Evolutionary conservation across 2,888 invertebrate genomes (phyloP).

Genomic region (Apamea anceps): DNA sequence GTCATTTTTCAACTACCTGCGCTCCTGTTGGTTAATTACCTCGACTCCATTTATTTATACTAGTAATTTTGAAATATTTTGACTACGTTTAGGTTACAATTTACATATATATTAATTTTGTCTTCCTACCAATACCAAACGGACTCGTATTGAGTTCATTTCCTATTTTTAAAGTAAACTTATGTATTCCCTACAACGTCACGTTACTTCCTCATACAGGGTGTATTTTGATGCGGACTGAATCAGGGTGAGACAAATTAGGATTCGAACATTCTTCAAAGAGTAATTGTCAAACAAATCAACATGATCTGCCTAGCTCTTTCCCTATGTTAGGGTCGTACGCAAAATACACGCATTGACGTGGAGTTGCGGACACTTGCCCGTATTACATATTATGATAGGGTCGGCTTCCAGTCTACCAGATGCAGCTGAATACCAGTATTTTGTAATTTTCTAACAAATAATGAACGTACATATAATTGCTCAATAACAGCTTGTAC

Average conservation of each 20-base stretch:
- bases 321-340: too few species aligned
- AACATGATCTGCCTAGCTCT: too few species aligned
- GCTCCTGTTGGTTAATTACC: not conserved
- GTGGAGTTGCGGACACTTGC: too few species aligned
- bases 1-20: not conserved
- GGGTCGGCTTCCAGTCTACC: too few species aligned
- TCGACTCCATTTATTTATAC: not conserved
- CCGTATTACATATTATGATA: too few species aligned
- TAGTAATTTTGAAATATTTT: conserved; percentile 8
- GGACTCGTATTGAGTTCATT: conserved; percentile 18
- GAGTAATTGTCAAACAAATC: not conserved
- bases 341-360: too few species aligned
- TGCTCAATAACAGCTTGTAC: not conserved
- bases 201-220: conserved; percentile 8
- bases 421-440: too few species aligned
- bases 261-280: not conserved
- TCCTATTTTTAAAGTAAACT: conserved; percentile 9
- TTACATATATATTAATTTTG: conserved; percentile 2
- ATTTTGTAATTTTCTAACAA: not conserved
- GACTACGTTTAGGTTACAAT: conserved; percentile 1
- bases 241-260: not conserved
- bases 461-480: not conserved
- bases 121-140: conserved; percentile 34
- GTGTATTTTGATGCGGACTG: conserved; percentile 21
- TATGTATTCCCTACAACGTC: conserved; percentile 2